Base-by-base conservation (phyloP, 1,140 invertebrate species). In the Philotrypesis tridentata region DNA sequence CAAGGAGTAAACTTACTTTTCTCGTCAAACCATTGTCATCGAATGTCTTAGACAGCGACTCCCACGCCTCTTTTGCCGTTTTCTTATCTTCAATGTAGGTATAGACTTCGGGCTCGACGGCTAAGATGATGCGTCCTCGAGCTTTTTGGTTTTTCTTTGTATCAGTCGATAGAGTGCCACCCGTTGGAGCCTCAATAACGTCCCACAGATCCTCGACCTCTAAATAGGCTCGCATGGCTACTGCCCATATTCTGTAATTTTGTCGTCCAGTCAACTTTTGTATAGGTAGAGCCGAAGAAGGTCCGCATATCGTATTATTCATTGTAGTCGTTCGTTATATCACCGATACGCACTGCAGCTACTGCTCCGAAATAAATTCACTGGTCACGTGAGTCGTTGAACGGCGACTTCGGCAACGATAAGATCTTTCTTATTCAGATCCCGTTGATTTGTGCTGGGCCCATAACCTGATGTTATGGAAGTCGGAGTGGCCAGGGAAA, bases 11-110 rank as follows among this genome's bases (percentile, higher is more conserved):
- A 40, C 8, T 78, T 25, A 86, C 81, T 78, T 85, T 87, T 73
- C 83, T 85, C 6, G 37, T 70, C 37, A 84, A 84, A 17, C 81
- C 85, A 21, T 85, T 82, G 21, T 84, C 29, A 21, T 85, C 78
- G 31, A 21, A 70, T 1, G 63, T 27, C 25, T 23, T 67, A 6
- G 11, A 11, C n/a, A 67, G 61, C 80, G 23, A 7, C 65, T 73
- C 80, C 80, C 40, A 43, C 61, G 25, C 88, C 79, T 75, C 85
- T 17, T 70, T 70, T 11, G 67, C 29, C 1, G 31, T 17, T 33
- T 31, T 12, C 11, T 27, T 29, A 2, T 70, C 14, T 11, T 33
- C 67, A 14, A 70, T 1, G 27, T 70, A 37, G 9, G 67, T 29
- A 14, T 70, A 48, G 2, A 55, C 17, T 4, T 37, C 14, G 14